Conservation (phyloP, 2,888 invertebrate genomes). For the Microdon myrmicae region DNA sequence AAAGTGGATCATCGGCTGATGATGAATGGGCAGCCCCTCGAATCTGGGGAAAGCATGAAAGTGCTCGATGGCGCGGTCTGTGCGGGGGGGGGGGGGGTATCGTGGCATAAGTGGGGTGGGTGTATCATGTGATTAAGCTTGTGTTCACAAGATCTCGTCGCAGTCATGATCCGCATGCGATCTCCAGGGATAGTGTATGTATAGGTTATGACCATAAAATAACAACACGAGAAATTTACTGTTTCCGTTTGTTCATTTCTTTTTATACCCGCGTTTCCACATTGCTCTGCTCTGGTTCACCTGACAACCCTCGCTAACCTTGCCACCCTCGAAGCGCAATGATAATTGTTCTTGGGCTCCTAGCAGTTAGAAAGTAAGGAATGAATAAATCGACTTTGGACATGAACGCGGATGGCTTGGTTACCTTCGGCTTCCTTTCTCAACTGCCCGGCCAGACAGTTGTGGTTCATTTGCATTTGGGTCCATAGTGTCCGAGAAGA, state of each 20-base stretch:
- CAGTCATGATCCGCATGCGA: conserved; percentile 19
- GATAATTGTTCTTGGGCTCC: too few species aligned
- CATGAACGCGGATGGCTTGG: not conserved
- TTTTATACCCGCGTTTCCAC: conserved; percentile 1
- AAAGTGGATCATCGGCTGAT: too few species aligned
- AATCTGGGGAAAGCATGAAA: too few species aligned
- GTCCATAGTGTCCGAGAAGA: conserved; percentile 20
- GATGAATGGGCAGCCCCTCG: too few species aligned
- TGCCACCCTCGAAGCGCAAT: not conserved
- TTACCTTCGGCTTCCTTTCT: not conserved
- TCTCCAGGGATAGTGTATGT: conserved; percentile 47
- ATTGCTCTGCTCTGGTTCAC: conserved; percentile 27
- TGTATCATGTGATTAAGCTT: too few species aligned
- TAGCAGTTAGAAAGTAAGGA: conserved; percentile 32
- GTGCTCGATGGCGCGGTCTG: too few species aligned
- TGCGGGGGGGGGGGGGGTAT: too few species aligned
- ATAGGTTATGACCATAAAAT: conserved; percentile 50
- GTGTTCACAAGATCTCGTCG: too few species aligned
- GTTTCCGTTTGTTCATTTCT: conserved; percentile 43
- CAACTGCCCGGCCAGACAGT: conserved; percentile 11
- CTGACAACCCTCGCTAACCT: conserved; percentile 14
- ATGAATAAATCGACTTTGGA: conserved; percentile 20
- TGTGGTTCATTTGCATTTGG: conserved; percentile 2
- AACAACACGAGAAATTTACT: conserved; percentile 50
- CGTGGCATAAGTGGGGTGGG: too few species aligned